A percentile compares a stretch with the other conserved stretches of the same genome.
phyloP scores from a whole-genome alignment of 1,140 invertebrate genomes.

The Galendromus occidentalis region DNA sequence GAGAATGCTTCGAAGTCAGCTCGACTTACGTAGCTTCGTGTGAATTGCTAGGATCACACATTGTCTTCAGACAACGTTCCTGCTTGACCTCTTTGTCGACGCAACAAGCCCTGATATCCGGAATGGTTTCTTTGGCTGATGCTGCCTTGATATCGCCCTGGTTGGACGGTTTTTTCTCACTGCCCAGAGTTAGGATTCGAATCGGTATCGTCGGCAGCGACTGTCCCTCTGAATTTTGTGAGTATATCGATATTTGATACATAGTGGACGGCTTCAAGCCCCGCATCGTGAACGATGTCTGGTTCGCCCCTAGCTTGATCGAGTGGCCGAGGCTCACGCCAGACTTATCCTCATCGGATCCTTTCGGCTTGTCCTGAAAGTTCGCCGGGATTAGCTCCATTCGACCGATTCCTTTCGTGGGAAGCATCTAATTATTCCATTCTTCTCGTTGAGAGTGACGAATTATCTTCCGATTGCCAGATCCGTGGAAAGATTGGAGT shows the following conservation, averaged over 20 bases:
- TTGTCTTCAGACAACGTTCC: conserved; percentile 46
- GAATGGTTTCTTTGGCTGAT: conserved; percentile 33
- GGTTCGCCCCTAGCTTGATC: conserved; percentile 20
- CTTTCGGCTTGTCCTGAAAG: conserved; percentile 6
- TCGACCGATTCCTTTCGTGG: no score
- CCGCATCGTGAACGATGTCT: conserved; percentile 36
- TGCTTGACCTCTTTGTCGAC: conserved; percentile 45
- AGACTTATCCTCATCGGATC: conserved; percentile 5
- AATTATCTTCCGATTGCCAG: no score
- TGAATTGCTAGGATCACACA: conserved; percentile 49
- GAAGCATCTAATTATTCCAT: no score
- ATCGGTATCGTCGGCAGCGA: conserved; percentile 48
- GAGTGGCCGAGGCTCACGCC: background rate
- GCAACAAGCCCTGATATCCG: conserved; percentile 50
- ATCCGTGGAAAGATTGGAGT: no score
- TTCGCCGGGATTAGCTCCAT: conserved; percentile 2
- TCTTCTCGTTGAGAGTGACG: no score
- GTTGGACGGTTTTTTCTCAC: conserved; percentile 30
- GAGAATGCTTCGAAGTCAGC: background rate
- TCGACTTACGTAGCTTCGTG: conserved; percentile 31
- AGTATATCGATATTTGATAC: conserved; percentile 52
- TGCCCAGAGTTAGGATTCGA: conserved; percentile 42
- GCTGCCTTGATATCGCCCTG: conserved; percentile 29
- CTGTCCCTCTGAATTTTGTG: conserved; percentile 46
- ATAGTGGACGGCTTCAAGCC: conserved; percentile 47